Base-by-base conservation (phyloP, 37 sponge, comb jelly and placozoan species). In the Cladorhizidae sp. region DNA sequence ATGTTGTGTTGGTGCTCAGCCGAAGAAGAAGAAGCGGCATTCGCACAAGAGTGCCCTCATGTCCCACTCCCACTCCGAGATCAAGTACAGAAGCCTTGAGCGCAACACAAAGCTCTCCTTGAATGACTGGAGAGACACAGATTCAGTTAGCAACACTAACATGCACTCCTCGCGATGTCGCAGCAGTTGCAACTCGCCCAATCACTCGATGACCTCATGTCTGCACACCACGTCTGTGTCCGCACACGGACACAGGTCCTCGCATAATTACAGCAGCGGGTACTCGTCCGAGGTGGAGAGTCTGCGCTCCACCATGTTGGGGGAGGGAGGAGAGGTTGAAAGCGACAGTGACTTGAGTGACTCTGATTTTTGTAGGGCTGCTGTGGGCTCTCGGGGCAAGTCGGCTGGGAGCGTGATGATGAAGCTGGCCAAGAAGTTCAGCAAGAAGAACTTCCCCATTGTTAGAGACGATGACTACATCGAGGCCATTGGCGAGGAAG, bases 401-500 rank as follows among this genome's bases (percentile, higher is more conserved):
- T 79, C 80, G 0, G 37, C 80, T 21, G 57, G 80, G 8, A 68
- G 56, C 28, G 37, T 69, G 55, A 57, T 79, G 39, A n/a, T 79
- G 37, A 79, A 79, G 80, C 29, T 79, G 29, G 68, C 80, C 17
- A 79, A 79, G 69, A 79, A 79, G 69, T 52, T 79, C 50, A 55
- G 80, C 39, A 79, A 67, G 56, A 56, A 43, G 40, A 67, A 33
- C 33, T 18, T 67, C 40, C 38, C 38, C 22, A 45, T 61, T 38
- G 56, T 50, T 1, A 20, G 80, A 12, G 80, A 45, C 20, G 70
- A 38, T 52, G 78, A 51, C 33, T 65, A 31, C 20, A 33, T 7
- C n/a, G 36, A 20, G n/a, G 36, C 15, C 17, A 37, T 31, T 26
- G 38, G 38, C 1, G 42, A 76, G 77, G 43, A 14, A 61, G 41